Evolutionary conservation across 2,797 vertebrate species (phyloP).

Genomic region (Sebastes minor): DNA sequence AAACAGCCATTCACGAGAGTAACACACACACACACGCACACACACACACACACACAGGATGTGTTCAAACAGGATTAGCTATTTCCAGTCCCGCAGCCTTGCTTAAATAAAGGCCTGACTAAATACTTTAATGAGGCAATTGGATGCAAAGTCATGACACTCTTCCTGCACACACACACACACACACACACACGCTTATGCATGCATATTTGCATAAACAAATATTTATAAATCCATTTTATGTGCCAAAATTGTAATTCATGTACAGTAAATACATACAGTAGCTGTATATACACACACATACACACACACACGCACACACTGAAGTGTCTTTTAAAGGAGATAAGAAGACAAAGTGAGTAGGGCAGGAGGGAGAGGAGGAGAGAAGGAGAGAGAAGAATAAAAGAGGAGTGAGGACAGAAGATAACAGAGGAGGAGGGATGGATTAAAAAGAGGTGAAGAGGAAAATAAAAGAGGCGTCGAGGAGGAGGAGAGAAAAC

Average conservation of each 20-base stretch:
- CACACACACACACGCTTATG: neutral
- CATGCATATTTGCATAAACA: slow-evolving; percentile 11
- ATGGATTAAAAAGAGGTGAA: neutral
- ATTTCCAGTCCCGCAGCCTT: neutral
- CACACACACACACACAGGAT: neutral
- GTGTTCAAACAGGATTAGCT: slow-evolving; percentile 38
- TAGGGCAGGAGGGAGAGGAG: neutral
- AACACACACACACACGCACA: neutral
- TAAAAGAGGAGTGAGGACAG: neutral
- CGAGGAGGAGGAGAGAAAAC: neutral
- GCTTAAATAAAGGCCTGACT: slow-evolving; percentile 33
- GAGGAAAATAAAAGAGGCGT: neutral
- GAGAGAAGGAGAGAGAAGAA: neutral
- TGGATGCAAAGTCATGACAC: slow-evolving; percentile 53
- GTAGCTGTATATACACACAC: neutral
- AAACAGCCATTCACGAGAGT: neutral
- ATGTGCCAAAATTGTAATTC: slow-evolving; percentile 14
- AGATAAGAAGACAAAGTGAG: neutral
- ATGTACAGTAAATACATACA: neutral
- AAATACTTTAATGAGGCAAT: slow-evolving; percentile 49
- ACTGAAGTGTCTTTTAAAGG: slow-evolving; percentile 1
- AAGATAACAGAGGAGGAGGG: neutral
- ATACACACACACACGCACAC: neutral
- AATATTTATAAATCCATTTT: slow-evolving; percentile 46
- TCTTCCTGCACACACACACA: neutral